These are phyloP conservation scores for Corythornis cristatus DNA, from an alignment of 2,113 vertebrate species.

Conservation along the genomic window DNA sequence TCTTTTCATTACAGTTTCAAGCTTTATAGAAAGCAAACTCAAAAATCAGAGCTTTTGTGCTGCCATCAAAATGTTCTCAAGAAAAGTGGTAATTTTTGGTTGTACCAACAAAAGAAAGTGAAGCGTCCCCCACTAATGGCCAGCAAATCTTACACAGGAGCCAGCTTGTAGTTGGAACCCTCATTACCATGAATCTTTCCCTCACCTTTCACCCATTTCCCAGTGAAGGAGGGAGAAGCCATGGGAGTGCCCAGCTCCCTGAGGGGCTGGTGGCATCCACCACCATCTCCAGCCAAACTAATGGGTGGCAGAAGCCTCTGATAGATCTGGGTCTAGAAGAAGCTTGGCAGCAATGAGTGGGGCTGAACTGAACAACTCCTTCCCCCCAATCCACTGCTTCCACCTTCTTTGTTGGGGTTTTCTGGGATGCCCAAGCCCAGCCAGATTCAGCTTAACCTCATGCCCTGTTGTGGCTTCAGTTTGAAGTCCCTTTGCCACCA, in stretches of 20 bases:
- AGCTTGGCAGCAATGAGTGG: not conserved
- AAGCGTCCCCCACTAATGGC: accelerated
- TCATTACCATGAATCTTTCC: not conserved
- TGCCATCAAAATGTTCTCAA: not conserved
- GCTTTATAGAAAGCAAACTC: not conserved
- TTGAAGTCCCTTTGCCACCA: not conserved
- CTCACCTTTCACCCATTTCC: not conserved
- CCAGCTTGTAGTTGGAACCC: not conserved
- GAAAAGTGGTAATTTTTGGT: not conserved
- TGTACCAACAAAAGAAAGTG: not conserved
- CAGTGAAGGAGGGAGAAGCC: not conserved
- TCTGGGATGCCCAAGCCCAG: not conserved
- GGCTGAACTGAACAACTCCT: not conserved
- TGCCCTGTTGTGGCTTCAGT: not conserved
- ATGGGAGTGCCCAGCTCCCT: not conserved
- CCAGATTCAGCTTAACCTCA: accelerated
- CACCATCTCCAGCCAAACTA: not conserved
- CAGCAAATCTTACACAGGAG: not conserved
- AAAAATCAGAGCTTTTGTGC: not conserved
- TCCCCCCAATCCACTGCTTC: not conserved
- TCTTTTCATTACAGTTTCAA: not conserved
- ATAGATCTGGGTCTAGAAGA: not conserved
- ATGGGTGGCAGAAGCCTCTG: not conserved
- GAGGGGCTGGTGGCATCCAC: not conserved
- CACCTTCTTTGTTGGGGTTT: not conserved